phyloP scores from a whole-genome alignment of 2,888 invertebrate genomes.

The Hermaeophaga mercurialis region DNA sequence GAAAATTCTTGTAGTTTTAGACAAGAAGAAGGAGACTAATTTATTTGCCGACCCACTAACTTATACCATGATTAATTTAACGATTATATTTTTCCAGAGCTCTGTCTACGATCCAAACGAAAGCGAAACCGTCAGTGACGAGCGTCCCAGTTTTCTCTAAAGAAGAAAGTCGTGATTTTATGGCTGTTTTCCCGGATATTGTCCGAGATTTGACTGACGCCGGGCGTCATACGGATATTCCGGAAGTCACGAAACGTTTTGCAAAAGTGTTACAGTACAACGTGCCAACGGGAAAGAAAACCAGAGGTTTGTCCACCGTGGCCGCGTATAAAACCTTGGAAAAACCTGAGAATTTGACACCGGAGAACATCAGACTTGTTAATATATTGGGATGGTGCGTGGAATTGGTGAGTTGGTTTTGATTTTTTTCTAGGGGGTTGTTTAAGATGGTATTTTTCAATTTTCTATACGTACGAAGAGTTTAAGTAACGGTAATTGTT shows the following conservation, averaged over 20 bases:
- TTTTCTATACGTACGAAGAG: no score
- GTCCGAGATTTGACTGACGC: constrained; percentile 82
- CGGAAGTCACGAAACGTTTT: constrained; percentile 80
- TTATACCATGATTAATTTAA: no score
- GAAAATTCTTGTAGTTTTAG: no score
- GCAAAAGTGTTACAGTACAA: constrained; percentile 83
- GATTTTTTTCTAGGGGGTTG: not conserved
- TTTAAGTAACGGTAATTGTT: no score
- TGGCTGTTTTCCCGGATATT: constrained; percentile 87
- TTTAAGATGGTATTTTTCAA: no score
- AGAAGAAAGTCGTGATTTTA: constrained; percentile 85
- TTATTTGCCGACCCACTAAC: no score
- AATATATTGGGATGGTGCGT: constrained; percentile 93
- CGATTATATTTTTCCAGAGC: constrained; percentile 49
- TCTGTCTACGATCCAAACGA: constrained; percentile 67
- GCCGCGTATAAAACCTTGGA: constrained; percentile 77
- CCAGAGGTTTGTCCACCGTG: constrained; percentile 75
- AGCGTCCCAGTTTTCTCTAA: constrained; percentile 67
- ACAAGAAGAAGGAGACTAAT: no score
- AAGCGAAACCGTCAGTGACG: constrained; percentile 66
- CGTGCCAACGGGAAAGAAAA: constrained; percentile 89
- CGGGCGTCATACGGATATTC: constrained; percentile 75
- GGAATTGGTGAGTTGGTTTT: constrained; percentile 77
- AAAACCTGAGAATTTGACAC: constrained; percentile 68
- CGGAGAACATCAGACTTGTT: constrained; percentile 78